Evolutionary conservation across 37 sponge, comb jelly and placozoan species (phyloP).

Genomic region (Hexactinellida sp.): DNA sequence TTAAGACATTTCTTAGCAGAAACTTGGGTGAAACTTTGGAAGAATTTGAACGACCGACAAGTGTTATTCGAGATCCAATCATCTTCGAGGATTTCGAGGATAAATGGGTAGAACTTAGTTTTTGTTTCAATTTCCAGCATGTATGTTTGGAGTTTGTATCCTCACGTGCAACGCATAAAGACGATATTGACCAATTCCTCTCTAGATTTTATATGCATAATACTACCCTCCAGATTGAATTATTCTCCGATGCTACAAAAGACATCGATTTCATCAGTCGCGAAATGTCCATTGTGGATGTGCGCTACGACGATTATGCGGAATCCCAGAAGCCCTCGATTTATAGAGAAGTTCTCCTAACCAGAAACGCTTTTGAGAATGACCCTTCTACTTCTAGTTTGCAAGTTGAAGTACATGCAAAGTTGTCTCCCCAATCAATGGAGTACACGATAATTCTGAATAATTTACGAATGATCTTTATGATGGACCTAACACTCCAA

Average conservation of each 20-base stretch:
- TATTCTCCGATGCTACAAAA: background rate
- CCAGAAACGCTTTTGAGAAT: background rate
- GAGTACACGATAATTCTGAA: background rate
- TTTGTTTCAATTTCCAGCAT: background rate
- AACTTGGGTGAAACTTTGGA: conserved; percentile 79
- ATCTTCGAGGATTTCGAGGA: background rate
- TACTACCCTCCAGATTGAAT: background rate
- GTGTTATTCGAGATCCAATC: conserved; percentile 65
- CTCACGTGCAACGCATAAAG: background rate
- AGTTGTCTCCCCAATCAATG: background rate
- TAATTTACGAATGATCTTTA: background rate
- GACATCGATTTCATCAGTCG: background rate
- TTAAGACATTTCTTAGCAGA: conserved; percentile 77
- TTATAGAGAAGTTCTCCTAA: background rate
- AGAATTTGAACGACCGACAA: conserved; percentile 78
- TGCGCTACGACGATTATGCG: background rate
- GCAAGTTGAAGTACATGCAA: background rate
- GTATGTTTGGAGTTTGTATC: background rate
- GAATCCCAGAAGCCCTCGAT: background rate
- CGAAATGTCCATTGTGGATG: background rate
- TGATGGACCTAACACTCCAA: background rate
- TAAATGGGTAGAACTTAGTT: background rate
- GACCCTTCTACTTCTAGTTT: background rate
- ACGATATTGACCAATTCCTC: background rate
- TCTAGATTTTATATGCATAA: background rate